A percentile compares a stretch with the other conserved stretches of the same genome.
Evolutionary conservation across 2,113 vertebrate genomes (phyloP).

Genomic region (Ranitomeya variabilis): DNA sequence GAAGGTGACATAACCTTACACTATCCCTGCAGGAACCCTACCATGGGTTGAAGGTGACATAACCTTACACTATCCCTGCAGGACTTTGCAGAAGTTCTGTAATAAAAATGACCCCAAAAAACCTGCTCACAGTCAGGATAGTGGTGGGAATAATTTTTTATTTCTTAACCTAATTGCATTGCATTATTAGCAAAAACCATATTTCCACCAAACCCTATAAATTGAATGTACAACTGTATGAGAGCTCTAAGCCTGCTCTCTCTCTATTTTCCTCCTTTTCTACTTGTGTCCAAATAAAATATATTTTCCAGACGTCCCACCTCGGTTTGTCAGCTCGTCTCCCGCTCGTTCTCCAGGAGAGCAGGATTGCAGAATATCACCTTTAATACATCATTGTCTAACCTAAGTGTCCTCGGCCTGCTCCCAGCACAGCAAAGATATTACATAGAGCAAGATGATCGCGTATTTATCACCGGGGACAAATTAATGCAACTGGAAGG

Average conservation of each 20-base stretch:
- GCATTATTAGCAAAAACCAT: no score
- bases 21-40: no score
- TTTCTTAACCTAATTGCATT: no score
- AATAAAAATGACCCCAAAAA: no score
- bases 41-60: no score
- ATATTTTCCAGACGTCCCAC: neutral
- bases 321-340: conserved; percentile 43
- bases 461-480: conserved; percentile 51
- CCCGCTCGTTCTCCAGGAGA: conserved; percentile 4
- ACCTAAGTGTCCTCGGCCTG: conserved; percentile 19
- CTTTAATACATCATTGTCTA: conserved; percentile 54
- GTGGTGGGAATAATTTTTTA: no score
- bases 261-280: neutral
- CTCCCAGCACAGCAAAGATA: conserved; percentile 46
- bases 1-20: no score
- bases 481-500: conserved; percentile 38
- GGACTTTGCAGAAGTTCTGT: no score
- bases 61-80: no score
- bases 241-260: neutral
- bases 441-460: conserved; percentile 32
- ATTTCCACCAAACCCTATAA: neutral
- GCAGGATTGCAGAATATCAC: conserved; percentile 47
- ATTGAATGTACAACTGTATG: neutral
- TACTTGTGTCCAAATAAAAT: neutral
- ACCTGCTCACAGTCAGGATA: no score